A percentile compares a stretch with the other conserved stretches of the same genome.
phyloP scores from a whole-genome alignment of 2,113 vertebrate genomes.

The Podarcis raffonei region DNA sequence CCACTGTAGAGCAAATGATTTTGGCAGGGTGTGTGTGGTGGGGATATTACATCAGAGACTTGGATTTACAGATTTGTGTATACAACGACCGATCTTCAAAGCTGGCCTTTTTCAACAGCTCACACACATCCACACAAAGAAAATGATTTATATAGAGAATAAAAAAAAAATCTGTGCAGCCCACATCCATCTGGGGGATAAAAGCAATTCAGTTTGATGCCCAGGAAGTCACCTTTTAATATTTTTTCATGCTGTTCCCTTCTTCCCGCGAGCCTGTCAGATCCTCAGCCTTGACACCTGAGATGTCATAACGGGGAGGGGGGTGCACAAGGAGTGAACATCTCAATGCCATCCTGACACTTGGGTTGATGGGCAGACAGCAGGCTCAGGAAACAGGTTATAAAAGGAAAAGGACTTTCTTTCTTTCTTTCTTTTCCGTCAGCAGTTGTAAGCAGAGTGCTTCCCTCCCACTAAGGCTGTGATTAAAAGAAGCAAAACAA shows the following conservation, averaged over 20 bases:
- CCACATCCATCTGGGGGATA: neutral
- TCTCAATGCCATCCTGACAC: constrained; percentile 42
- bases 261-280: constrained; percentile 13
- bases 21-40: neutral
- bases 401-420: constrained; percentile 6
- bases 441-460: constrained; percentile 13
- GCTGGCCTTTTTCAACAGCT: neutral
- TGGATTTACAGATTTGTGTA: neutral
- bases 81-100: neutral
- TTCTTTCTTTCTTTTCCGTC: neutral
- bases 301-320: constrained; percentile 49
- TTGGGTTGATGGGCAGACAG: constrained; percentile 30
- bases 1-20: neutral
- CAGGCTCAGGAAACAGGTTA: constrained; percentile 25
- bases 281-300: constrained; percentile 49
- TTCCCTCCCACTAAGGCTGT: rapidly evolving
- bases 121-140: neutral
- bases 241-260: constrained; percentile 39
- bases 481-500: neutral
- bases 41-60: neutral
- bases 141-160: neutral
- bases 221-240: constrained; percentile 41
- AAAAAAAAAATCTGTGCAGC: neutral
- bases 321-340: neutral
- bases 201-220: neutral